A percentile compares a stretch with the other conserved stretches of the same genome.
These are phyloP conservation scores for Zootoca vivipara DNA, from an alignment of 2,113 vertebrate species.

Conservation along the genomic window DNA sequence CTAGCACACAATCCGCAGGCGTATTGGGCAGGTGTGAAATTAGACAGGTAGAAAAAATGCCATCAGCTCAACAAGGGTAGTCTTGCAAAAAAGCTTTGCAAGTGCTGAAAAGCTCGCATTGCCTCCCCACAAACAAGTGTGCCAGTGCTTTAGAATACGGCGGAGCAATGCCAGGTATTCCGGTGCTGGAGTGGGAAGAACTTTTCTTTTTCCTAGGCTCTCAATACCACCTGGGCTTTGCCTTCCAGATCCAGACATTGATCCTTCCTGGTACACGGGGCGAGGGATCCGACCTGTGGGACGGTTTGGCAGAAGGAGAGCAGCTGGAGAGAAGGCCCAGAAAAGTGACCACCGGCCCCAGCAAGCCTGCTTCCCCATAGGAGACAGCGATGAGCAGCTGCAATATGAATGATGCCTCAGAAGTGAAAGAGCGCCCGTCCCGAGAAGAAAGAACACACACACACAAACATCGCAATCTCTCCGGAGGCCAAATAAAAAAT, in stretches of 20 bases:
- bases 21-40: too few species aligned
- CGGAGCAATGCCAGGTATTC: neutral
- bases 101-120: neutral
- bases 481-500: slow-evolving; percentile 43
- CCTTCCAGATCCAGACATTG: slow-evolving; percentile 78
- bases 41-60: neutral
- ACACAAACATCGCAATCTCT: neutral
- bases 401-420: neutral
- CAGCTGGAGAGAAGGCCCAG: neutral
- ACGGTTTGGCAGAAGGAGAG: slow-evolving; percentile 76
- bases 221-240: rapidly evolving
- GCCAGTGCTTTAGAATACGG: neutral
- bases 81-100: neutral
- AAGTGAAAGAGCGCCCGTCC: neutral
- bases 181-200: neutral
- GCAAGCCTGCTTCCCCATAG: slow-evolving; percentile 37
- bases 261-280: slow-evolving; percentile 83
- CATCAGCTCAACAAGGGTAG: neutral
- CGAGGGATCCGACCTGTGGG: slow-evolving; percentile 85
- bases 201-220: neutral
- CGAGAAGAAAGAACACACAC: neutral
- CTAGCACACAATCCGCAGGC: too few species aligned
- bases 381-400: neutral
- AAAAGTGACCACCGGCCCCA: neutral
- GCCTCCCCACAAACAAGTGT: neutral